Conservation (phyloP, 1,140 invertebrate genomes). For the Leptinotarsa texana region DNA sequence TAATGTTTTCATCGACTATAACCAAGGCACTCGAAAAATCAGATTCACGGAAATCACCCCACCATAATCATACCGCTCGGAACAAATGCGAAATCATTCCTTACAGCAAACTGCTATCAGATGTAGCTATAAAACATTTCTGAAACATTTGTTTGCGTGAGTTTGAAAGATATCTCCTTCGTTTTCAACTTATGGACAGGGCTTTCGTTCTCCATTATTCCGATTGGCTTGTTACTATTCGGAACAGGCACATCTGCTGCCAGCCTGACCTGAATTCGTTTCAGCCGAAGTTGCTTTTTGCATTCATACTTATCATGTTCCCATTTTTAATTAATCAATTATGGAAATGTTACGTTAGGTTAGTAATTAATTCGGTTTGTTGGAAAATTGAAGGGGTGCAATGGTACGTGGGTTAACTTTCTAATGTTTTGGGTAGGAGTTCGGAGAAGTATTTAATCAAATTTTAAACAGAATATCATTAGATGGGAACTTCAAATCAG, state of each 20-base stretch:
- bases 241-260: conserved; percentile 1
- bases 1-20: no score
- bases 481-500: background rate
- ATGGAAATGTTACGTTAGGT: conserved; percentile 1
- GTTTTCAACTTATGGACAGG: conserved; percentile 5
- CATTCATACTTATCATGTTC: background rate
- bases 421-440: background rate
- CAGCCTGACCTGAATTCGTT: background rate
- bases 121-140: conserved; percentile 6
- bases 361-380: conserved; percentile 6
- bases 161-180: conserved; percentile 8
- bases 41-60: background rate
- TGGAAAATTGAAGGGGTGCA: background rate
- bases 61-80: background rate
- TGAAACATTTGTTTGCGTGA: conserved; percentile 8
- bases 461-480: background rate
- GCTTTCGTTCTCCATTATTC: conserved; percentile 1
- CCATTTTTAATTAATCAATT: conserved; percentile 9
- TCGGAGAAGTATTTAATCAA: background rate
- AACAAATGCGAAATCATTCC: background rate
- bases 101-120: background rate
- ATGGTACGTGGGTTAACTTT: conserved; percentile 2
- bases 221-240: conserved; percentile 5
- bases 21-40: no score
- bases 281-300: background rate